These are phyloP conservation scores for Heliornis fulica DNA, from an alignment of 2,113 vertebrate genomes.

Conservation along the genomic window DNA sequence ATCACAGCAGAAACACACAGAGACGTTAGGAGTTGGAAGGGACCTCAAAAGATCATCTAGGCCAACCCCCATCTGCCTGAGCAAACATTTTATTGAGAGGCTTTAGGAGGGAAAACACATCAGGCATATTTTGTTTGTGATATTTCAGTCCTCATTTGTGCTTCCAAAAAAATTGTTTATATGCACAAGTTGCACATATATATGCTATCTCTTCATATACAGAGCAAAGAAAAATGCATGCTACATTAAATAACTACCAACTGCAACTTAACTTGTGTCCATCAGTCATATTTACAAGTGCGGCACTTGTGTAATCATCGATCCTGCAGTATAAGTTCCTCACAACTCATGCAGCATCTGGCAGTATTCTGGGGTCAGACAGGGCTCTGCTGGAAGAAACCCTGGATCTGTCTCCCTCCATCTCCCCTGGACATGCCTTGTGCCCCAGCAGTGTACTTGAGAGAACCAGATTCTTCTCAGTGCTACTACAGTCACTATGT, in stretches of 20 bases:
- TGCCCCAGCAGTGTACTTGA: neutral
- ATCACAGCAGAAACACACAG: too few relatives aligned
- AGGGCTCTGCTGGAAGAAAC: neutral
- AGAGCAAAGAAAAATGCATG: neutral
- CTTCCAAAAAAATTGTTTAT: neutral
- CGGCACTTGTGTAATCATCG: neutral
- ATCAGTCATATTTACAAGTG: neutral
- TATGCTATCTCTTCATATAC: neutral
- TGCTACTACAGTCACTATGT: fast-evolving
- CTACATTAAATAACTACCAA: neutral
- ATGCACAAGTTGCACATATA: neutral
- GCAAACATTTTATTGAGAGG: neutral
- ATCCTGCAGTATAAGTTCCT: neutral
- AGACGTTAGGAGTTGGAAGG: too few relatives aligned
- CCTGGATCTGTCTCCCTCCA: neutral
- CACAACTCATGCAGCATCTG: fast-evolving
- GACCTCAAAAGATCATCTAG: too few relatives aligned
- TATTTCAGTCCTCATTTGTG: neutral
- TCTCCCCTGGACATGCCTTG: neutral
- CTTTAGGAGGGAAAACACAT: neutral
- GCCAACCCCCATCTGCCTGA: too few relatives aligned
- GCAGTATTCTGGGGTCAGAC: neutral
- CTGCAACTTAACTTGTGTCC: neutral
- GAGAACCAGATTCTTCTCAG: neutral
- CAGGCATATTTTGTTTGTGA: neutral